Percentiles rank a stretch among this genome's conserved stretches.
Conservation (phyloP, 1,140 invertebrate genomes). For the Hirudo medicinalis region DNA sequence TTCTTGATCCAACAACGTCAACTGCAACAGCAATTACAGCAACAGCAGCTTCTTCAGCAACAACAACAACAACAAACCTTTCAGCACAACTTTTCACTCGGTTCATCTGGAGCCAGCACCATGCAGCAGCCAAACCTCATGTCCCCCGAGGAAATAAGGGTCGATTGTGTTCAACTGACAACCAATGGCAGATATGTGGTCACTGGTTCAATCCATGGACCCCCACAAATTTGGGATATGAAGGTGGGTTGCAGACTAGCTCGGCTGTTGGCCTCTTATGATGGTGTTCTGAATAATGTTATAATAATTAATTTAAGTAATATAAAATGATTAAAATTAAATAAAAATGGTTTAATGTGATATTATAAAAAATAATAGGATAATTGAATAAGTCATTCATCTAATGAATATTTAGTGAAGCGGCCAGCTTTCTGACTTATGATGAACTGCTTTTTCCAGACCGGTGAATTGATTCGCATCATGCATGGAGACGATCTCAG, state of each 20-base stretch:
- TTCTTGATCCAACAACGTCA: not conserved
- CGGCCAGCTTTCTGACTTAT: not conserved
- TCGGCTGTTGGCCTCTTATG: not conserved
- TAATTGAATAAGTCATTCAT: not conserved
- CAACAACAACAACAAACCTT: not conserved
- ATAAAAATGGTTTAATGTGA: not conserved
- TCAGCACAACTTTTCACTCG: not conserved
- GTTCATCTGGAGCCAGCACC: not conserved
- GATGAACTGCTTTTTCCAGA: conserved; percentile 28
- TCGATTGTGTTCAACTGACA: conserved; percentile 39
- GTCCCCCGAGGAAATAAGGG: conserved; percentile 34
- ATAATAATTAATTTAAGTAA: not conserved
- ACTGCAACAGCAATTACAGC: not conserved
- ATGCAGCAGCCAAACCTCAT: conserved; percentile 3
- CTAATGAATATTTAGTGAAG: not conserved
- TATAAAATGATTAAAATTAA: not conserved
- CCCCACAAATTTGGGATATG: conserved; percentile 42
- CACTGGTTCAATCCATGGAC: conserved; percentile 37
- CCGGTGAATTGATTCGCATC: conserved; percentile 37
- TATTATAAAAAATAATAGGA: not conserved
- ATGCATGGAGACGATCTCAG: conserved; percentile 39
- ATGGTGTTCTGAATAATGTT: not conserved
- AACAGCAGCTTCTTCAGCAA: conserved; percentile 9
- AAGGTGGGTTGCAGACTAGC: conserved; percentile 27
- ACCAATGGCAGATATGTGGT: conserved; percentile 35